A percentile compares a stretch with the other conserved stretches of the same genome.
Evolutionary conservation across 2,888 invertebrate genomes (phyloP).

Genomic region (Cryptops parisi): DNA sequence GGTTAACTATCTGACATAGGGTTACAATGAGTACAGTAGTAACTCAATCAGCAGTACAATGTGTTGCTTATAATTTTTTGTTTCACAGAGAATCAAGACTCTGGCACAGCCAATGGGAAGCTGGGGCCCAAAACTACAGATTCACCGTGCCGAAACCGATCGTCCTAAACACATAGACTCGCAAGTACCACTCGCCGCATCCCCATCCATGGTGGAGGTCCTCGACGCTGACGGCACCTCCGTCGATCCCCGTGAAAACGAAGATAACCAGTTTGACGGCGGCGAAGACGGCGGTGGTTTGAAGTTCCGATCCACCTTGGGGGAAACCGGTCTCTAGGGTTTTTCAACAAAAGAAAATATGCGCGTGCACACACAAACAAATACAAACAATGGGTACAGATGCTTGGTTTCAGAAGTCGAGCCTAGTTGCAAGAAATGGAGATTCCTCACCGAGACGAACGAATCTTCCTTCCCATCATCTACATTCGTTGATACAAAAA

Average conservation of each 20-base stretch:
- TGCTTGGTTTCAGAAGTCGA: no score
- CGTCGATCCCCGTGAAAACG: not conserved
- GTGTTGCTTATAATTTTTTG: no score
- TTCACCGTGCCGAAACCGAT: slow-evolving; percentile 23
- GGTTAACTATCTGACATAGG: no score
- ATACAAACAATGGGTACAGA: no score
- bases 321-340: slow-evolving; percentile 8
- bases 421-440: no score
- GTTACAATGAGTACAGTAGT: no score
- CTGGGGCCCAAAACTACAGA: slow-evolving; percentile 29
- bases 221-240: slow-evolving; percentile 12
- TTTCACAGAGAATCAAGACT: slow-evolving; percentile 25
- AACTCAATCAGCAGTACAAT: no score
- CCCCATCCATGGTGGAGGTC: slow-evolving; percentile 11
- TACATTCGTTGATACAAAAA: no score
- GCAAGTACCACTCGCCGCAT: slow-evolving; percentile 19
- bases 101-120: slow-evolving; percentile 26
- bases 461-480: no score
- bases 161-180: slow-evolving; percentile 25
- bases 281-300: slow-evolving; percentile 4
- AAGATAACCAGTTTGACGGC: not conserved
- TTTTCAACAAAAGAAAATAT: no score
- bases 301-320: slow-evolving; percentile 3
- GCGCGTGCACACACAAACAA: no score
- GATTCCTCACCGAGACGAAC: no score